Evolutionary conservation across 2,113 vertebrate species (phyloP).

Genomic region (Zeus faber): DNA sequence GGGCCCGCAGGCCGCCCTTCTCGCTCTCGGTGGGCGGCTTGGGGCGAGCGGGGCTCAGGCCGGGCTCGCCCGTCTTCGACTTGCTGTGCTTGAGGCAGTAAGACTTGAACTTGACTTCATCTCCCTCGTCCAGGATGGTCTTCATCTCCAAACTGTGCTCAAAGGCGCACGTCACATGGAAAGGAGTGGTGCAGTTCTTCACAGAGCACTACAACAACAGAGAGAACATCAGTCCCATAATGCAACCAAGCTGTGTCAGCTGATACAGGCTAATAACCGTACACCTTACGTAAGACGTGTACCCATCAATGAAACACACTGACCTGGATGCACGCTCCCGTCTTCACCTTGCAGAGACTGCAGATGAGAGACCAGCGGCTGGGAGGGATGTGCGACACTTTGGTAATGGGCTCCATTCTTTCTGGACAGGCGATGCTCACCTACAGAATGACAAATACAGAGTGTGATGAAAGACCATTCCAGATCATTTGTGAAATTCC

Average conservation of each 20-base stretch:
- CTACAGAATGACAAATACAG: slow-evolving; percentile 57
- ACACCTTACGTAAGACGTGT: too few relatives aligned
- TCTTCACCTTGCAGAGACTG: slow-evolving; percentile 95
- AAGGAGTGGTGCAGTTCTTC: slow-evolving; percentile 96
- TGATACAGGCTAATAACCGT: too few relatives aligned
- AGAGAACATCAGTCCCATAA: neutral
- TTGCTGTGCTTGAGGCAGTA: slow-evolving; percentile 97
- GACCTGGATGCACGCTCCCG: slow-evolving; percentile 97
- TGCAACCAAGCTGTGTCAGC: too few relatives aligned
- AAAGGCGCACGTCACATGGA: slow-evolving; percentile 99
- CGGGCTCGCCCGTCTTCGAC: slow-evolving; percentile 77
- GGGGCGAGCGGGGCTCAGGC: slow-evolving; percentile 76
- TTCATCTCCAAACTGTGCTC: slow-evolving; percentile 98
- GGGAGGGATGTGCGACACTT: slow-evolving; percentile 95
- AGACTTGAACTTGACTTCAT: slow-evolving; percentile 97
- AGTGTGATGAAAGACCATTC: too few relatives aligned
- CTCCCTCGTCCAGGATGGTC: slow-evolving; percentile 93
- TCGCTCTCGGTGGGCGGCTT: slow-evolving; percentile 80
- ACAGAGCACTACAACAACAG: slow-evolving; percentile 85
- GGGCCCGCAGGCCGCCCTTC: slow-evolving; percentile 86
- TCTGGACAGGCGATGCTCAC: slow-evolving; percentile 97
- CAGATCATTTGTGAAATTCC: too few relatives aligned
- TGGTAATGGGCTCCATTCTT: slow-evolving; percentile 98
- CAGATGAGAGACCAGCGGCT: slow-evolving; percentile 98
- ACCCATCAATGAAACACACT: too few relatives aligned